Evolutionary conservation across 2,888 invertebrate genomes (phyloP), one percentile per base, ranked within the genome.

Genomic region (Hypselothyrea guttata): DNA sequence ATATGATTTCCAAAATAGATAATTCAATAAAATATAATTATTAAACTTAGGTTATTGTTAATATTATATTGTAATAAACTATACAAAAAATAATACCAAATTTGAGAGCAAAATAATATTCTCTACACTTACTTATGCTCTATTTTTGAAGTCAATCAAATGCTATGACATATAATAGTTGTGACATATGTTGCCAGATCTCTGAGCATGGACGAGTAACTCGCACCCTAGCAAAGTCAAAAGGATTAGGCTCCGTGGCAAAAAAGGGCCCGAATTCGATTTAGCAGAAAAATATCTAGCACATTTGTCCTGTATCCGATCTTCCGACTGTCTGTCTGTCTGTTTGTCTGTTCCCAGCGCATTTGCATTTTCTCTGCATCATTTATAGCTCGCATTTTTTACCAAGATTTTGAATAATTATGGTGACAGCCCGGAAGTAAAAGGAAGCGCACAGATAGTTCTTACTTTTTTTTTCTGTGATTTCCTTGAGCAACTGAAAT

Each of bases 151-250:
- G 22, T 22, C 22, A 22, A 22, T 22, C 22, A 22, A 22, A 22
- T 22, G 22, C 27, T 31, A 64, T 78, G 83, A 83, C 69, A 62
- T 75, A 84, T 73, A 67, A 62, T 46, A 65, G 84, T 82, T 82
- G 78, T 84, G 82, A 82, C 82, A 82, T 62, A 61, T 75, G 60
- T 61, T 63, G 56, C 52, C 34, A 52, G 46, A 48, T 44, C 57
- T 53, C 12, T 60, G 71, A 47, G 22, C 22, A 22, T 5, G 5
- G 22, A 22, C 5, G 22, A 22, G 34, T 40, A 18, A 55, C 70
- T 71, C 82, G 77, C 74, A 85, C 77, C 77, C 84, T 61, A 69
- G 61, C 41, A 63, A 85, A 86, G 85, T 86, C 86, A 85, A 79
- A 85, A 79, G 77, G 81, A 82, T 82, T 83, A 81, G 60, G 35